These are phyloP conservation scores for Silurus meridionalis DNA, from an alignment of 2,113 vertebrate genomes.

Conservation along the genomic window DNA sequence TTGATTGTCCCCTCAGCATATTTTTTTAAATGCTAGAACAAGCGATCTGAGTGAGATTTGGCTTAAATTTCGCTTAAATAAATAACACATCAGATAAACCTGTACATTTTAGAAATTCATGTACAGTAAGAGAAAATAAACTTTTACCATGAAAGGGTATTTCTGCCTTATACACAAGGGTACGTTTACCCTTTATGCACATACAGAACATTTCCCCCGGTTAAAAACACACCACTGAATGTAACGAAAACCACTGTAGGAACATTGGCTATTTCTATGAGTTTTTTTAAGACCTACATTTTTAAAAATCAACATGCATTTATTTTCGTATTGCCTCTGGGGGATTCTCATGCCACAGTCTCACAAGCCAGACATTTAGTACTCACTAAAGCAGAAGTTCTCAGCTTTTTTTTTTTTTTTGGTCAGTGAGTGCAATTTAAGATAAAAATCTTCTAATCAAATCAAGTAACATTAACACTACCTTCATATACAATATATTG, in stretches of 20 bases:
- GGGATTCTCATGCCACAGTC: conserved; percentile 15
- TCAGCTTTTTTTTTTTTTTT: background rate
- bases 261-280: conserved; percentile 28
- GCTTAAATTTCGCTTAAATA: too few relatives aligned
- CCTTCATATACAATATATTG: background rate
- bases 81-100: background rate
- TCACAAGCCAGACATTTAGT: background rate
- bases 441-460: background rate
- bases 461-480: background rate
- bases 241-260: background rate
- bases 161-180: background rate
- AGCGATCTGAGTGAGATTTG: background rate
- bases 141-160: background rate
- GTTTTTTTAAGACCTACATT: conserved; percentile 20
- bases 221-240: conserved; percentile 6
- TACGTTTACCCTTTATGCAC: background rate
- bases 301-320: conserved; percentile 35
- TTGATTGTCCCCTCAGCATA: background rate
- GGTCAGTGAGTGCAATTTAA: background rate
- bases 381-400: background rate
- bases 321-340: conserved; percentile 39
- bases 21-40: background rate
- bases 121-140: background rate
- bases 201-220: background rate
- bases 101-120: background rate